A percentile compares a stretch with the other conserved stretches of the same genome.
Evolutionary conservation across 2,113 vertebrate species (phyloP).

Genomic region (Brachirus orientalis): DNA sequence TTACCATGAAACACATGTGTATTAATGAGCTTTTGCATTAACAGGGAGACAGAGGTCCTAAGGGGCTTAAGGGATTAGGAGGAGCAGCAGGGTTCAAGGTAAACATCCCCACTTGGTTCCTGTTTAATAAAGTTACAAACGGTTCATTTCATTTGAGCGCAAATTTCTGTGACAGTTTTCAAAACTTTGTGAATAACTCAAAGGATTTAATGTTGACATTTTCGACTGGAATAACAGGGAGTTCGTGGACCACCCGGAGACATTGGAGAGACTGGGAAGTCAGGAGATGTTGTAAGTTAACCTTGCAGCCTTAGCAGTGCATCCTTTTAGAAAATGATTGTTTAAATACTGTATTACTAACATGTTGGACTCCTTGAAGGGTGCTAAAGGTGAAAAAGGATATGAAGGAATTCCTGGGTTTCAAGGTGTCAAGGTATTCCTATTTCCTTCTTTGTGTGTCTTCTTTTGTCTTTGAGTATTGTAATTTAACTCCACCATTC

Average conservation of each 20-base stretch:
- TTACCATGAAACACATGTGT: slow-evolving; percentile 12
- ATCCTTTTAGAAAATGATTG: slow-evolving; percentile 21
- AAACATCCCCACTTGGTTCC: slow-evolving; percentile 11
- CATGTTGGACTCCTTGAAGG: slow-evolving; percentile 67
- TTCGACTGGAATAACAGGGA: slow-evolving; percentile 70
- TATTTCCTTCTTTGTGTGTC: slow-evolving; percentile 1
- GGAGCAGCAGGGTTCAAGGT: slow-evolving; percentile 84
- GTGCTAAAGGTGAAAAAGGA: slow-evolving; percentile 72
- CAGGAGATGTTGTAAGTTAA: slow-evolving; percentile 73
- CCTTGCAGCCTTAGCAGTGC: slow-evolving; percentile 21
- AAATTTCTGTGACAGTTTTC: slow-evolving; percentile 11
- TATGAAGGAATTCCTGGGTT: slow-evolving; percentile 81
- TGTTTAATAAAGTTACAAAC: slow-evolving; percentile 20
- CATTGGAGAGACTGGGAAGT: slow-evolving; percentile 66
- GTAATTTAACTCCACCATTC: slow-evolving; percentile 15
- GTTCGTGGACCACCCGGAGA: slow-evolving; percentile 77
- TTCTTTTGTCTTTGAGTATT: not conserved
- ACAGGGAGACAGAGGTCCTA: slow-evolving; percentile 78
- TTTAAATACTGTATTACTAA: slow-evolving; percentile 44
- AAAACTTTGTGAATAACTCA: slow-evolving; percentile 28
- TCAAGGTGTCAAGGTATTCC: slow-evolving; percentile 82
- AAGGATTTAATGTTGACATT: slow-evolving; percentile 25
- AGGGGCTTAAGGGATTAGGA: slow-evolving; percentile 82
- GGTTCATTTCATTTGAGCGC: slow-evolving; percentile 23
- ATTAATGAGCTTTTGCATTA: slow-evolving; percentile 52